Conservation (phyloP, 2,888 invertebrate species). For the Brenthis daphne region DNA sequence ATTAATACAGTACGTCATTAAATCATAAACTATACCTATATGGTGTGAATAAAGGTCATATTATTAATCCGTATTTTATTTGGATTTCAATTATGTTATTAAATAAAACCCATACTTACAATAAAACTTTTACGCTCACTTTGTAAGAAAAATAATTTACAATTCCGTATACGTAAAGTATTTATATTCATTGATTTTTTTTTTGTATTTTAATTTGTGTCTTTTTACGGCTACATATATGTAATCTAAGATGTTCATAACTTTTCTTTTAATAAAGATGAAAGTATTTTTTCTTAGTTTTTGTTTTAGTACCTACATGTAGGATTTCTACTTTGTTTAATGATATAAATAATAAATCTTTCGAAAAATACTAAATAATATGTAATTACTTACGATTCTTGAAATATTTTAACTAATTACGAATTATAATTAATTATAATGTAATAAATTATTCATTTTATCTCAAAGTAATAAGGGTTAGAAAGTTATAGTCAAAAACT, state of each 20-base stretch:
- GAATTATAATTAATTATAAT: no score
- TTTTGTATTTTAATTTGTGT: conserved; percentile 2
- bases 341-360: no score
- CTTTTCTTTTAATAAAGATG: not conserved
- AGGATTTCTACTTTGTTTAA: no score
- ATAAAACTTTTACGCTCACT: conserved; percentile 8
- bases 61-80: conserved; percentile 7
- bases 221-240: not conserved
- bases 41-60: not conserved
- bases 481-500: no score
- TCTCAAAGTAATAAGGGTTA: no score
- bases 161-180: conserved; percentile 8
- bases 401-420: no score
- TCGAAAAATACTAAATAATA: no score
- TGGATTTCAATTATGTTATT: conserved; percentile 11
- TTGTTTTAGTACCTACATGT: not conserved
- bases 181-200: conserved; percentile 3
- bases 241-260: not conserved
- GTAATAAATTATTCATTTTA: no score
- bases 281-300: not conserved
- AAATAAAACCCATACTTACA: conserved; percentile 3
- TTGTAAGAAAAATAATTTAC: conserved; percentile 5
- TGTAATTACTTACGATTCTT: no score
- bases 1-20: conserved; percentile 9
- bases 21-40: conserved; percentile 1